phyloP scores from a whole-genome alignment of 2,113 vertebrate species.

The Nannospalax galili region DNA sequence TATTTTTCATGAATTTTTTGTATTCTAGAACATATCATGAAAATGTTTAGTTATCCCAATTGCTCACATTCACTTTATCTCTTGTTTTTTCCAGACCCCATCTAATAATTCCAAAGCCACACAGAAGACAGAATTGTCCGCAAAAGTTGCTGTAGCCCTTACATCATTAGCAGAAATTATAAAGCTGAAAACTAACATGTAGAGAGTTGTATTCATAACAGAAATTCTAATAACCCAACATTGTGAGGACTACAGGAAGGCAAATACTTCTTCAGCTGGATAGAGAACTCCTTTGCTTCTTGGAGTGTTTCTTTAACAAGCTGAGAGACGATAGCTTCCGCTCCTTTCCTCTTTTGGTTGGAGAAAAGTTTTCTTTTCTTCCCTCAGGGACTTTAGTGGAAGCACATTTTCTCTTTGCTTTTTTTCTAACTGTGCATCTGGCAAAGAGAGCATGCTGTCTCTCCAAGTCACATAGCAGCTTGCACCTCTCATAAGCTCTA shows the following conservation, averaged over 20 bases:
- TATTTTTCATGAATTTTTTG: neutral
- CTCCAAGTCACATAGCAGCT: slow-evolving; percentile 48
- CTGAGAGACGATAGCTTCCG: neutral
- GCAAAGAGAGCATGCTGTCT: neutral
- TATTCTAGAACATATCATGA: neutral
- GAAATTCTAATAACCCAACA: neutral
- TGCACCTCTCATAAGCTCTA: slow-evolving; percentile 43
- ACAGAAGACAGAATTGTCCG: neutral
- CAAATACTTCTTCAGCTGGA: neutral
- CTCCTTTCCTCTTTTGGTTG: neutral
- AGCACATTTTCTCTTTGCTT: slow-evolving; percentile 57
- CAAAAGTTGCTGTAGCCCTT: neutral
- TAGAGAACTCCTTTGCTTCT: neutral
- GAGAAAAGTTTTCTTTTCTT: slow-evolving; percentile 44
- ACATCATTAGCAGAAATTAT: neutral
- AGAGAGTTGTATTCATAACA: slow-evolving; percentile 1
- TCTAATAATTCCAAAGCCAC: slow-evolving; percentile 5
- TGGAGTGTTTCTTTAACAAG: slow-evolving; percentile 23
- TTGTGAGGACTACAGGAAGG: neutral
- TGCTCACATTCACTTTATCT: neutral
- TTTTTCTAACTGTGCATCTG: slow-evolving; percentile 54
- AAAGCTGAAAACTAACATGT: neutral
- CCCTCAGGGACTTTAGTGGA: neutral
- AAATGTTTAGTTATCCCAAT: neutral
- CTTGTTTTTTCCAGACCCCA: neutral